These are phyloP conservation scores for Rhimphoctona megacephalus DNA, from an alignment of 2,888 invertebrate species.

Conservation along the genomic window DNA sequence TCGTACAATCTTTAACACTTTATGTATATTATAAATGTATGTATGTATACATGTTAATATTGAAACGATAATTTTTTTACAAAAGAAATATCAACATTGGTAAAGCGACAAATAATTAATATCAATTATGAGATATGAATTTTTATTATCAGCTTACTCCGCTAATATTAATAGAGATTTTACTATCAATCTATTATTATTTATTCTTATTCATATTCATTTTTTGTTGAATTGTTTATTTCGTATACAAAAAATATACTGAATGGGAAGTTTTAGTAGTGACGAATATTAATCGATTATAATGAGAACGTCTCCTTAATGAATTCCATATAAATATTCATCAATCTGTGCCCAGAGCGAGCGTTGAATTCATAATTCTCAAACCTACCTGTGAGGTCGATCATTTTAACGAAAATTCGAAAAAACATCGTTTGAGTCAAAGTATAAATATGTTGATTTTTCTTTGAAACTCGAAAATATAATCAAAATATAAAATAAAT, in stretches of 20 bases:
- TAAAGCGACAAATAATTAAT: neutral
- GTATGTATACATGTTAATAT: too few species aligned
- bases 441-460: neutral
- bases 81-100: neutral
- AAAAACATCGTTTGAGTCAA: neutral
- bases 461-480: neutral
- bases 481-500: neutral
- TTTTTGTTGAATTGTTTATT: neutral
- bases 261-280: neutral
- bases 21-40: neutral
- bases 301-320: neutral
- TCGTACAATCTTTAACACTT: slow-evolving; percentile 62
- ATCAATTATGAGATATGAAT: neutral
- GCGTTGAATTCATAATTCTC: slow-evolving; percentile 1
- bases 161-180: neutral
- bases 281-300: neutral
- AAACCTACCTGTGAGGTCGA: neutral
- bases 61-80: neutral
- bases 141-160: neutral
- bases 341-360: neutral
- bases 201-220: neutral
- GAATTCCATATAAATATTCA: neutral
- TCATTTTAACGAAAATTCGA: neutral
- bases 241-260: neutral
- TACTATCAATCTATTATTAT: neutral